Evolutionary conservation across 1,140 invertebrate genomes (phyloP), one percentile per base, ranked within the genome.

Genomic region (Lithobius niger): DNA sequence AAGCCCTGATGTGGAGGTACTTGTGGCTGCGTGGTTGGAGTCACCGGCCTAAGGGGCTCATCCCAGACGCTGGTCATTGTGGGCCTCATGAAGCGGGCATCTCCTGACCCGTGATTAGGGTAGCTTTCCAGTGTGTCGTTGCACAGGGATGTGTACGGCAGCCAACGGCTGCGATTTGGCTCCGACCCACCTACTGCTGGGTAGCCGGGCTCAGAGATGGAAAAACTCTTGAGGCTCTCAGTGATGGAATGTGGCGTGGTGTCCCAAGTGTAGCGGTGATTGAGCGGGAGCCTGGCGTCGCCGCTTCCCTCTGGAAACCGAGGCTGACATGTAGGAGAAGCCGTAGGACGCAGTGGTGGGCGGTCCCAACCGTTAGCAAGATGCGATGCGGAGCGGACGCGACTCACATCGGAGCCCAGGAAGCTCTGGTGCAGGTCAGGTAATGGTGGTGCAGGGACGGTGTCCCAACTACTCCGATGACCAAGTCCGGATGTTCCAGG

Each of bases 351-450:
- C 6, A 19, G 3, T n/a, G n/a, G n/a, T 45, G 43, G 18, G 13
- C 27, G 48, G 27, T 50, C 48, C 48, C 48, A 50, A 6, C 48
- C 48, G 19, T 50, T 50, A 19, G 24, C 25, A 10, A 27, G 25
- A 50, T 50, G 48, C 10, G 16, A 16, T 16, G 27, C 3, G 25
- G 48, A 50, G 6, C 48, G 6, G 25, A 22, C 48, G 13, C 48
- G 48, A 47, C 15, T 47, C 10, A 50, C n/a, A 26, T 50, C 48
- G n/a, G 48, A 27, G 48, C 27, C 24, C 13, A 50, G 48, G 27
- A 50, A 26, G 24, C 48, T 50, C 43, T 50, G 48, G 13, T 50
- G 48, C 24, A 50, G 27, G 27, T 50, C 48, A 25, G 24, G 27
- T 16, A 50, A 26, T 25, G 48, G 21, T 26, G 10, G 27, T 4